These are phyloP conservation scores for Erynnis tages DNA, from an alignment of 2,888 invertebrate genomes.

Conservation along the genomic window DNA sequence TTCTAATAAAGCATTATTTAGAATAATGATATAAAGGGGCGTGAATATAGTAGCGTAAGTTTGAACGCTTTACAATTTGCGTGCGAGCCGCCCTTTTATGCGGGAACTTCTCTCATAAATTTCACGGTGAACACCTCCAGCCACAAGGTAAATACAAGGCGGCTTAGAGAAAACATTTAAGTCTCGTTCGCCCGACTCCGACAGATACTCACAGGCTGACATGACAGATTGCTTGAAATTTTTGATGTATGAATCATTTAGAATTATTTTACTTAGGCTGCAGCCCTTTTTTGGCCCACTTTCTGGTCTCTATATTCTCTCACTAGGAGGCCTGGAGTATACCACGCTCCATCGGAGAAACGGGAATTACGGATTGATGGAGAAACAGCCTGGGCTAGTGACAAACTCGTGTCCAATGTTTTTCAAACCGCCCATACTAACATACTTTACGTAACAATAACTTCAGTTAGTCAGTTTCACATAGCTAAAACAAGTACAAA, in stretches of 20 bases:
- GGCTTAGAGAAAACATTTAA: slow-evolving; percentile 29
- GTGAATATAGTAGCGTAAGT: slow-evolving; percentile 41
- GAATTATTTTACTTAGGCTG: background rate
- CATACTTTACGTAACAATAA: too few species aligned
- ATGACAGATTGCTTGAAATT: slow-evolving; percentile 16
- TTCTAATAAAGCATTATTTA: slow-evolving; percentile 3
- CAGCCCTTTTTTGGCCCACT: too few species aligned
- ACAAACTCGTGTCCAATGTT: too few species aligned
- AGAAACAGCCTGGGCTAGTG: too few species aligned
- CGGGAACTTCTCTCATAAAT: slow-evolving; percentile 52
- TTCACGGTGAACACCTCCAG: slow-evolving; percentile 39
- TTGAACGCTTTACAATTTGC: slow-evolving; percentile 42
- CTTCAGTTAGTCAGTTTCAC: too few species aligned
- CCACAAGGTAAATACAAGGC: slow-evolving; percentile 37
- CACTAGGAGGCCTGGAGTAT: too few species aligned
- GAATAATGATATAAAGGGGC: slow-evolving; percentile 2
- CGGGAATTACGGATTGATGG: too few species aligned
- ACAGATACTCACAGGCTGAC: slow-evolving; percentile 14
- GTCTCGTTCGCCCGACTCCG: slow-evolving; percentile 7
- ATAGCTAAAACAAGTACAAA: too few species aligned
- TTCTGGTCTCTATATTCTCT: background rate
- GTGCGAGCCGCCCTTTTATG: slow-evolving; percentile 47
- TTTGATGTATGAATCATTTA: background rate
- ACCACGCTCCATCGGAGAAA: too few species aligned
- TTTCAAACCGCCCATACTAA: too few species aligned